Evolutionary conservation across 2,113 vertebrate species (phyloP), one percentile per base, ranked within the genome.

Genomic region (Apaloderma vittatum): DNA sequence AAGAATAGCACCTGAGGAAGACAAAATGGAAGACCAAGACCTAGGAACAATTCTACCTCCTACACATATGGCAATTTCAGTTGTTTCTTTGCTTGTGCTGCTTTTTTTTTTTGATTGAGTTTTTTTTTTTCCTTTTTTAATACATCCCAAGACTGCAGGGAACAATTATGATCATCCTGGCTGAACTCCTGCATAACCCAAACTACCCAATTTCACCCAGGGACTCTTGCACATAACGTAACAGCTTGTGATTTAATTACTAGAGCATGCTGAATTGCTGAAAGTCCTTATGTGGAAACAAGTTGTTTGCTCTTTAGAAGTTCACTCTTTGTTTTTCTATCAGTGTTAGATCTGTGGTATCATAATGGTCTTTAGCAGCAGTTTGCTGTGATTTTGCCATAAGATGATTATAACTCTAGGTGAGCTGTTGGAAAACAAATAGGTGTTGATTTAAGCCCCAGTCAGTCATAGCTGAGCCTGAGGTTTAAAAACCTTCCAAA

Each of bases 251-350:
- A 79, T 79, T 66, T 78, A 97, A 83, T 94, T 95, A 93, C 58
- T 95, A 90, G 94, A 95, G 93, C 93, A 90, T 96, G 70, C 19
- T 92, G 88, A 96, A 97, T 88, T 86, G 74, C 81, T 93, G 49
- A 73, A 91, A 82, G n/a, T 92, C 82, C 34, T 92, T 73, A 66
- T 77, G 74, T 15, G 22, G 92, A 63, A 95, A 88, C 58, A 85
- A 91, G 76, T 71, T 92, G 52, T 48, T 92, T 57, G 32, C 61
- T 95, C 84, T 78, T 94, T n/a, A 70, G 62, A 90, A 96, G 77
- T 95, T 94, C 59, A 40, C 15, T 95, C 46, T 93, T 22, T 79
- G 21, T 71, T 78, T 15, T 54, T 76, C 32, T 81, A 70, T 27
- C 22, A 57, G 27, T 4, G 13, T 89, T 57, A 75, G 17, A 14